phyloP scores from a whole-genome alignment of 1,140 invertebrate genomes.

The Drosophila pruinosa region DNA sequence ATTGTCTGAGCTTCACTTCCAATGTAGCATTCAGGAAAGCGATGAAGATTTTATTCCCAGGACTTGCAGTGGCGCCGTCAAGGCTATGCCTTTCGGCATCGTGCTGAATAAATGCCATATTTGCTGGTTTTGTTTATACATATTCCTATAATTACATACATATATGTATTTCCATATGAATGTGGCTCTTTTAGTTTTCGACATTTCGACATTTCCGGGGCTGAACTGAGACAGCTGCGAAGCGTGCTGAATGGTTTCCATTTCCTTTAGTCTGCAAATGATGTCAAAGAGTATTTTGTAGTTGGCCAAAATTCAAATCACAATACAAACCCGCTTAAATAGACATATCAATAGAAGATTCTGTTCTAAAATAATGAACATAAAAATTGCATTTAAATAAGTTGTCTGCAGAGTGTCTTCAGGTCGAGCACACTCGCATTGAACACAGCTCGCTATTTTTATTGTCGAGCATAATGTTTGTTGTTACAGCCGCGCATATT shows the following conservation, averaged over 20 bases:
- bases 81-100: neutral
- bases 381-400: neutral
- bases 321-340: too few species aligned
- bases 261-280: neutral
- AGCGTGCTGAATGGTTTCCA: neutral
- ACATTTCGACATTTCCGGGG: neutral
- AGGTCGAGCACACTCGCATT: neutral
- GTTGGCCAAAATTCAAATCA: too few species aligned
- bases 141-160: neutral
- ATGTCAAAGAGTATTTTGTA: neutral
- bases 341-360: neutral
- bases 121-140: neutral
- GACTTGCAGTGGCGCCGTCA: neutral
- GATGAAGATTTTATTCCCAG: constrained; percentile 21
- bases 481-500: constrained; percentile 29
- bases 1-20: neutral
- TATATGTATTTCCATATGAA: neutral
- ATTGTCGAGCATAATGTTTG: constrained; percentile 8
- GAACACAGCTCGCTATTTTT: neutral
- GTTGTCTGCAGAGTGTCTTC: neutral
- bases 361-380: too few species aligned
- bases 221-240: neutral
- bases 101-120: constrained; percentile 10
- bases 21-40: constrained; percentile 35
- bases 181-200: too few species aligned